Conservation (phyloP, 2,797 vertebrate genomes). For the Sebastolobus altivelis region DNA sequence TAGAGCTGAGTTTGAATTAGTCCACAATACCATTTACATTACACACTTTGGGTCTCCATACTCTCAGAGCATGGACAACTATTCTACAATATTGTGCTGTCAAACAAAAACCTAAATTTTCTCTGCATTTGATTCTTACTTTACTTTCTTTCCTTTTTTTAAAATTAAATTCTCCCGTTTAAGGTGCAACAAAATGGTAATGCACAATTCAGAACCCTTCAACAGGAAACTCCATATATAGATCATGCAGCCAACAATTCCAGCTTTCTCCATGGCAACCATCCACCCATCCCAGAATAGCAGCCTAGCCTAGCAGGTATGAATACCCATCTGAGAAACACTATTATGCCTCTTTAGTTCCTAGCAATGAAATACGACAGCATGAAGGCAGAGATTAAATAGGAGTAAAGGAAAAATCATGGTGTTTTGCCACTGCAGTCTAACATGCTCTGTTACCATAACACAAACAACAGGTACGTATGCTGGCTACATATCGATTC, state of each 20-base stretch:
- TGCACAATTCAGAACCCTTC: conserved; percentile 22
- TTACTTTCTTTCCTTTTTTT: background rate
- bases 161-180: background rate
- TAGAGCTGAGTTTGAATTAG: background rate
- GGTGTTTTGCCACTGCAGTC: background rate
- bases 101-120: background rate
- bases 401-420: background rate
- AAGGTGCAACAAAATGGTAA: conserved; percentile 15
- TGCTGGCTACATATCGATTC: background rate
- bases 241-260: conserved; percentile 63
- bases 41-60: background rate
- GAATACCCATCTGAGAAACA: conserved; percentile 52
- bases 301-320: conserved; percentile 65
- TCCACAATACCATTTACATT: background rate
- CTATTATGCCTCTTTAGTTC: conserved; percentile 33
- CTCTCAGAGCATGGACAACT: background rate
- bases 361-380: conserved; percentile 6
- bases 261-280: conserved; percentile 79
- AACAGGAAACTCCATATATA: conserved; percentile 47
- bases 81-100: background rate
- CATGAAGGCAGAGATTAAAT: background rate
- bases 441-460: background rate
- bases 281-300: conserved; percentile 78
- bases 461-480: background rate
- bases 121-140: background rate